phyloP scores from a whole-genome alignment of 2,113 vertebrate species.

The Pholis gunnellus region DNA sequence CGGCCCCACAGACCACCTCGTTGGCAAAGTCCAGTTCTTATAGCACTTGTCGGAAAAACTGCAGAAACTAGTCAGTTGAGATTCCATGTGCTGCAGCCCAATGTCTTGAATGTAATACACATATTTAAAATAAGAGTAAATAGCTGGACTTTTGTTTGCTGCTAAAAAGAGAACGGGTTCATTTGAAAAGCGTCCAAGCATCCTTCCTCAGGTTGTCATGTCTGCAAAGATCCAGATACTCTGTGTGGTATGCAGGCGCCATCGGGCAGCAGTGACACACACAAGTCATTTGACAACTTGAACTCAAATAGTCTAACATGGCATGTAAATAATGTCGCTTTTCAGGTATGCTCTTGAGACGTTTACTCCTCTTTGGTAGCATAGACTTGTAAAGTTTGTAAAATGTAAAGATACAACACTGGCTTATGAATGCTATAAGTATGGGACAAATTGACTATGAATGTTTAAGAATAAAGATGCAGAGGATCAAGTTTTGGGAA shows the following conservation, averaged over 20 bases:
- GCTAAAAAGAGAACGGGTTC: conserved; percentile 15
- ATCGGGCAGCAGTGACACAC: conserved; percentile 24
- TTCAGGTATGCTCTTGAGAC: conserved; percentile 17
- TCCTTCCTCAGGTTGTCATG: conserved; percentile 44
- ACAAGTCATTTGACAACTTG: conserved; percentile 48
- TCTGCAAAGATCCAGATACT: conserved; percentile 56
- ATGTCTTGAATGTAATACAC: conserved; percentile 11
- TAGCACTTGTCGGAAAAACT: conserved; percentile 32
- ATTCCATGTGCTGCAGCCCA: conserved; percentile 18
- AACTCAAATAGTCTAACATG: conserved; percentile 40
- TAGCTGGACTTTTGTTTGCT: not conserved
- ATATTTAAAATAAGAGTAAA: conserved; percentile 23
- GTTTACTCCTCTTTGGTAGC: conserved; percentile 60
- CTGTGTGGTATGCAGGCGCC: conserved; percentile 34
- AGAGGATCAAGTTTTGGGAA: conserved; percentile 2
- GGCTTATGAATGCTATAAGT: conserved; percentile 8
- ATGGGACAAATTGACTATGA: not conserved
- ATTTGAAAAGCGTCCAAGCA: conserved; percentile 33
- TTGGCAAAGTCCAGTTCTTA: conserved; percentile 35
- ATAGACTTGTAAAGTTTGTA: conserved; percentile 5
- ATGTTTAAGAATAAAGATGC: conserved; percentile 18
- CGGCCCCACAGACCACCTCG: conserved; percentile 16
- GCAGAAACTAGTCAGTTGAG: conserved; percentile 12
- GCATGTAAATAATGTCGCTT: conserved; percentile 54
- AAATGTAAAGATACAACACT: conserved; percentile 29